These are phyloP conservation scores for Anas bernieri DNA, from an alignment of 2,797 vertebrate genomes.

Conservation along the genomic window DNA sequence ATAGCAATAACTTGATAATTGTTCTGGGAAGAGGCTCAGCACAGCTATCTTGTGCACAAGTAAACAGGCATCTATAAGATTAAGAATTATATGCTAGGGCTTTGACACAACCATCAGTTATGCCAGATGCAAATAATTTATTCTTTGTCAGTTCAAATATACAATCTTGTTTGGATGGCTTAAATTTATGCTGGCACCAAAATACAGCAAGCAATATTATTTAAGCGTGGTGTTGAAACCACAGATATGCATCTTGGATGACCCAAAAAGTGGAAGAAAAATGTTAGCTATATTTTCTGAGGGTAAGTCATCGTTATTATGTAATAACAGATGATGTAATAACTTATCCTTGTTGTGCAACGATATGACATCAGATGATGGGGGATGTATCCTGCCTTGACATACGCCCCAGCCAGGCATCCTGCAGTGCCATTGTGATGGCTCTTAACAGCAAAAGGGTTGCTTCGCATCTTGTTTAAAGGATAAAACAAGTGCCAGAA, in stretches of 20 bases:
- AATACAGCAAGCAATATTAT: constrained; percentile 58
- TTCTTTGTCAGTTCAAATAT: constrained; percentile 82
- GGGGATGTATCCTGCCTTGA: background rate
- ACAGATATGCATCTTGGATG: constrained; percentile 50
- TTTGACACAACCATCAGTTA: constrained; percentile 82
- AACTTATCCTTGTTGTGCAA: background rate
- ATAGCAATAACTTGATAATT: constrained; percentile 13
- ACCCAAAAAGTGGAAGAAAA: constrained; percentile 62
- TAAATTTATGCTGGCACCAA: constrained; percentile 81
- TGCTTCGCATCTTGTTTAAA: background rate
- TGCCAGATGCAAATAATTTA: constrained; percentile 85
- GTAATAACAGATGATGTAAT: constrained; percentile 9
- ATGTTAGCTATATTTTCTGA: constrained; percentile 42
- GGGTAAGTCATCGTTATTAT: constrained; percentile 22
- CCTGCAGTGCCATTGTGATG: background rate
- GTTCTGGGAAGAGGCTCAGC: constrained; percentile 73
- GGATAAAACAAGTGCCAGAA: background rate
- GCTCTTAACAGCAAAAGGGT: background rate
- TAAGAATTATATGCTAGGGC: constrained; percentile 78
- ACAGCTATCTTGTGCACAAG: constrained; percentile 65
- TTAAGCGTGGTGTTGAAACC: constrained; percentile 71
- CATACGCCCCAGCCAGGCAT: background rate
- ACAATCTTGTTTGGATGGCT: constrained; percentile 77
- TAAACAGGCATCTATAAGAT: constrained; percentile 75
- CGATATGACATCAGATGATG: background rate